Conservation (phyloP, 2,113 vertebrate species). For the Tichodroma muraria region DNA sequence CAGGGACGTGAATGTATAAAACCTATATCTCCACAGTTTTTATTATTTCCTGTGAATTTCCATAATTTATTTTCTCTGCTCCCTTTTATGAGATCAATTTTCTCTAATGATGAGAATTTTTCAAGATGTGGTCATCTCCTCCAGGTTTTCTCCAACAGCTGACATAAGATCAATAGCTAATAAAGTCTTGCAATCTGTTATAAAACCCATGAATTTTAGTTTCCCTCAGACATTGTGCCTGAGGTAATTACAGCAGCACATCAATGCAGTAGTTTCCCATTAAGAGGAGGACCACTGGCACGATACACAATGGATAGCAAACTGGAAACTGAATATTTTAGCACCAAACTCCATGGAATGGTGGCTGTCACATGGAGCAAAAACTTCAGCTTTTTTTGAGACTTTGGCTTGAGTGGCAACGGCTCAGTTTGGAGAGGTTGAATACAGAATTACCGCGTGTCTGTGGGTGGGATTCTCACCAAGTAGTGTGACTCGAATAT, state of each 20-base stretch:
- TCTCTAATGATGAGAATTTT: neutral
- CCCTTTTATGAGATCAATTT: neutral
- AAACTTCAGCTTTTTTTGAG: neutral
- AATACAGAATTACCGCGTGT: neutral
- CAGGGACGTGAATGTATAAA: neutral
- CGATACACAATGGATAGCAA: neutral
- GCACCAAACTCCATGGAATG: neutral
- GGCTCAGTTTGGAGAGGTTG: neutral
- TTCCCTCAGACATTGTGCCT: neutral
- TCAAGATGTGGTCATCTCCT: neutral
- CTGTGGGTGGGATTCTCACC: neutral
- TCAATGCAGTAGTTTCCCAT: neutral
- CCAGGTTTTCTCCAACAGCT: neutral
- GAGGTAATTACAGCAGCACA: neutral
- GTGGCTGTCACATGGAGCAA: neutral
- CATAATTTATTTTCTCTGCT: neutral
- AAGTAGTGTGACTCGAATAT: neutral
- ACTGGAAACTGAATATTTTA: neutral
- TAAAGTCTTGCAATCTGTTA: neutral
- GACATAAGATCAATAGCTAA: neutral
- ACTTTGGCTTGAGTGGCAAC: neutral
- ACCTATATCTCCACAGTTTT: accelerated
- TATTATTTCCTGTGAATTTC: neutral
- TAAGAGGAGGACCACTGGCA: neutral
- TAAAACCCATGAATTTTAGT: neutral